phyloP scores from a whole-genome alignment of 2,888 invertebrate genomes.

The Arrhopalites spinosus region DNA sequence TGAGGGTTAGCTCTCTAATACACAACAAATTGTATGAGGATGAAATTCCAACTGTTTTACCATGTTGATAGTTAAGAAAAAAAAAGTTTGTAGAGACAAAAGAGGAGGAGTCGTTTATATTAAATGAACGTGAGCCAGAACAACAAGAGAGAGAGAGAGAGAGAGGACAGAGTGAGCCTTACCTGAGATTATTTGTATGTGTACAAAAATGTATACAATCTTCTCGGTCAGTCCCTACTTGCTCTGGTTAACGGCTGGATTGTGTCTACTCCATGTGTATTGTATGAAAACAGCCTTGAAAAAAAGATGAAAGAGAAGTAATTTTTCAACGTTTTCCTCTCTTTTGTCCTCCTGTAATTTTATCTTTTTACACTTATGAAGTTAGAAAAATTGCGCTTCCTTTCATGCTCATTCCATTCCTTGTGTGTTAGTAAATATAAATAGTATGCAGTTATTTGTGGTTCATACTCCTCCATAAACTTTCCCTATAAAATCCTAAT shows the following conservation, averaged over 20 bases:
- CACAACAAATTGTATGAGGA: neutral
- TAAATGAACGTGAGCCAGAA: no score
- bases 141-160: no score
- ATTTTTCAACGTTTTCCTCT: slow-evolving; percentile 36
- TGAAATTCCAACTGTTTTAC: no score
- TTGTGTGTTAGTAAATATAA: no score
- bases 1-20: neutral
- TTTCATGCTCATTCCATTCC: neutral
- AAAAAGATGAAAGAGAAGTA: slow-evolving; percentile 13
- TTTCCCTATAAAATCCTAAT: neutral
- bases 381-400: slow-evolving; percentile 9
- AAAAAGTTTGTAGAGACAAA: no score
- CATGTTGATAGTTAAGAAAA: no score
- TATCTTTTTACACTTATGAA: slow-evolving; percentile 34
- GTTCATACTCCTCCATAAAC: neutral
- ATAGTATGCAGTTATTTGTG: no score
- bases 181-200: neutral
- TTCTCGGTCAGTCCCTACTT: neutral
- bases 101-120: no score
- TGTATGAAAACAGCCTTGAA: slow-evolving; percentile 14
- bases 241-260: neutral
- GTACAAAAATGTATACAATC: neutral
- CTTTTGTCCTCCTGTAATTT: slow-evolving; percentile 38
- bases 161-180: neutral
- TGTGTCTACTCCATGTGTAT: neutral